Conservation (phyloP, 53 echinoderm and acorn worm genomes). For the Temnopleurus reevesii region DNA sequence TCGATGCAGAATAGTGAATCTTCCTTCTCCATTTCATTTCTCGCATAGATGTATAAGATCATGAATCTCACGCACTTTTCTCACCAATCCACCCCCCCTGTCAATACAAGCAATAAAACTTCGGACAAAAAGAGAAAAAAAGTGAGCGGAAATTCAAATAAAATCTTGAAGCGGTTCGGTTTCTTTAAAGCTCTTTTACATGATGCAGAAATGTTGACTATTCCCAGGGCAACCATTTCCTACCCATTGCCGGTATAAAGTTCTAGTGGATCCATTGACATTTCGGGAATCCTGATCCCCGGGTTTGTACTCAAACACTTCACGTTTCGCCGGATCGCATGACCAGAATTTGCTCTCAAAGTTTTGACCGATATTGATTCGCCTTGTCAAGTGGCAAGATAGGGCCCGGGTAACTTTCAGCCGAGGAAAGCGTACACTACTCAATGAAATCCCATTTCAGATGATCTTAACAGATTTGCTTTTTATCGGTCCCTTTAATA, state of each 20-base stretch:
- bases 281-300: not conserved
- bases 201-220: slow-evolving; percentile 17
- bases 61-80: not conserved
- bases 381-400: not conserved
- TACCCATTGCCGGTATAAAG: not conserved
- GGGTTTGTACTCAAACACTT: slow-evolving; percentile 44
- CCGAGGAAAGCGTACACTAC: not conserved
- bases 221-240: not conserved
- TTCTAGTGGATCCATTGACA: slow-evolving; percentile 38
- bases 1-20: not conserved
- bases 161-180: not conserved
- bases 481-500: no score
- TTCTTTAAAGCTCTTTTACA: not conserved
- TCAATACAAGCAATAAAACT: not conserved
- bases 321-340: slow-evolving; percentile 19
- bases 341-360: slow-evolving; percentile 53
- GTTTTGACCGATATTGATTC: slow-evolving; percentile 37
- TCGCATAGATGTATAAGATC: not conserved
- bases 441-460: no score
- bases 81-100: not conserved
- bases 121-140: not conserved
- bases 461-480: no score
- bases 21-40: not conserved
- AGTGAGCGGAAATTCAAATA: not conserved
- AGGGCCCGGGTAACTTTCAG: slow-evolving; percentile 26